These are phyloP conservation scores for Cherax quadricarinatus DNA, from an alignment of 1,140 invertebrate species.

Conservation along the genomic window DNA sequence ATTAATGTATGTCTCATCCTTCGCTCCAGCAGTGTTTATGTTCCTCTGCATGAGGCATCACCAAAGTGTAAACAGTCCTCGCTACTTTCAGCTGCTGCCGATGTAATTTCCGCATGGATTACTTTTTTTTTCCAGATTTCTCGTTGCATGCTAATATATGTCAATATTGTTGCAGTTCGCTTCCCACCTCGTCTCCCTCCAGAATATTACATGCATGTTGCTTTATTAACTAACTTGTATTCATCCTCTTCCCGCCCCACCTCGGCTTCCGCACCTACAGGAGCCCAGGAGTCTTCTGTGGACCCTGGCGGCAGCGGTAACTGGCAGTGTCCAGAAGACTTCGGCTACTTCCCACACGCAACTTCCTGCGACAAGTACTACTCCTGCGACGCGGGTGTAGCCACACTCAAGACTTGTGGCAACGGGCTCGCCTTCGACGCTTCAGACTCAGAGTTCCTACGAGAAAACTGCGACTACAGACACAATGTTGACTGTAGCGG, in stretches of 20 bases:
- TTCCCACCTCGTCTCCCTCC: not conserved
- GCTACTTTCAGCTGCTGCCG: not conserved
- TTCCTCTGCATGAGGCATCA: too few species aligned
- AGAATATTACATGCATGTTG: not conserved
- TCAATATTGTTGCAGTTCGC: not conserved
- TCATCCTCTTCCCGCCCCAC: not conserved
- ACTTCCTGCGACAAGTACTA: conserved; percentile 95
- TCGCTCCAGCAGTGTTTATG: too few species aligned
- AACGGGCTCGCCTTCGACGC: conserved; percentile 96
- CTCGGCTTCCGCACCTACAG: conserved; percentile 19
- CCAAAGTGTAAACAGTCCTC: not conserved
- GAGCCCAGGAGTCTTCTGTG: conserved; percentile 59
- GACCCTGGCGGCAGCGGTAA: conserved; percentile 74
- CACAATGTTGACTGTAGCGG: conserved; percentile 97
- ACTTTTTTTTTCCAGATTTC: not conserved
- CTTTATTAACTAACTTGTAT: conserved; percentile 1
- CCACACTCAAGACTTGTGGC: conserved; percentile 94
- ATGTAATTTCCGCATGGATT: not conserved
- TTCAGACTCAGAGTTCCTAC: conserved; percentile 90
- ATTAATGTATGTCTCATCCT: too few species aligned
- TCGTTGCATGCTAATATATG: not conserved
- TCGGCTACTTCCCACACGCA: conserved; percentile 93
- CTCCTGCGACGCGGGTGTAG: conserved; percentile 93
- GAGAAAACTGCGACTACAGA: conserved; percentile 96
- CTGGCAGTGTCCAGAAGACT: conserved; percentile 96